Conservation (phyloP, 2,888 invertebrate genomes). For the Oasisia sp. region DNA sequence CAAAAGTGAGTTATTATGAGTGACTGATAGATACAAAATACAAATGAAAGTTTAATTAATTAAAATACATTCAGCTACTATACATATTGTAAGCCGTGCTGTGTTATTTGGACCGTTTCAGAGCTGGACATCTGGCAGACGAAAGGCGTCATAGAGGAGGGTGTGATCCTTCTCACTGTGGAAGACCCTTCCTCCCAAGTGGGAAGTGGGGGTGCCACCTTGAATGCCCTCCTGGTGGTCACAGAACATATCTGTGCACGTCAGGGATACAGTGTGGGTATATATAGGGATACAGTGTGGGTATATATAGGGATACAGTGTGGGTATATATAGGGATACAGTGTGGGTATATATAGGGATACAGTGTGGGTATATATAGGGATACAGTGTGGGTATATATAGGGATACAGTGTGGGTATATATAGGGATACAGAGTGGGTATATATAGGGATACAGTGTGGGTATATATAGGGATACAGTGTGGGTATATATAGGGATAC, state of each 20-base stretch:
- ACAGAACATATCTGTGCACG: conserved; percentile 67
- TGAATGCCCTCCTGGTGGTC: conserved; percentile 68
- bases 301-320: no score
- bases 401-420: no score
- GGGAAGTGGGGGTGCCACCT: conserved; percentile 69
- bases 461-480: no score
- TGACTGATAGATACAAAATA: background rate
- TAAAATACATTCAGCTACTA: background rate
- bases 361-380: no score
- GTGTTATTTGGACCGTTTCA: conserved; percentile 37
- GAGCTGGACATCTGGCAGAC: conserved; percentile 60
- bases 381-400: no score
- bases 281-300: background rate
- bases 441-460: no score
- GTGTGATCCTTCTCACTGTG: conserved; percentile 66
- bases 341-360: no score
- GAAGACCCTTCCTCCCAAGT: conserved; percentile 65
- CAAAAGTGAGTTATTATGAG: no score
- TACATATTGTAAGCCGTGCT: background rate
- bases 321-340: no score
- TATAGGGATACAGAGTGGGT: no score
- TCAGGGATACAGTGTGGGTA: conserved; percentile 64
- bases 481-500: no score
- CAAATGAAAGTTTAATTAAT: background rate
- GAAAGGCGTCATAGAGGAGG: conserved; percentile 57